Conservation (phyloP, 1,140 invertebrate genomes). For the Microvelia longipes region DNA sequence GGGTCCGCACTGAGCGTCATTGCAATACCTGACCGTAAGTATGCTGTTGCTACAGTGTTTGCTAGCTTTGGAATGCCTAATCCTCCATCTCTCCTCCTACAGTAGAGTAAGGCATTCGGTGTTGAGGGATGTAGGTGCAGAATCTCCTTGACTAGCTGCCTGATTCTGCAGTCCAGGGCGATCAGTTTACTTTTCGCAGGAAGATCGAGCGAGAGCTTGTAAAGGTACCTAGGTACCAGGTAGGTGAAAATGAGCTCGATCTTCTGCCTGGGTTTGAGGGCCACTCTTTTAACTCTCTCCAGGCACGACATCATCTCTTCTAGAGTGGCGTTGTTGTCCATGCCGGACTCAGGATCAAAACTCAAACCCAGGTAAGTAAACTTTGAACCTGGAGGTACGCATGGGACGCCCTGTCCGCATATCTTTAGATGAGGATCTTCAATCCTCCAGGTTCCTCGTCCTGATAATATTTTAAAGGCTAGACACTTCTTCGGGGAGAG, state of each 20-base stretch:
- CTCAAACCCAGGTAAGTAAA: constrained; percentile 18
- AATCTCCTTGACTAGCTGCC: constrained; percentile 4
- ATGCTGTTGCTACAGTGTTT: too few species aligned
- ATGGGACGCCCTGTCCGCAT: too few species aligned
- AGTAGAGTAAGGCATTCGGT: constrained; percentile 8
- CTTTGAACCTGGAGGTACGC: not conserved
- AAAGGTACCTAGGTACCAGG: constrained; percentile 5
- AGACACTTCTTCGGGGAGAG: too few species aligned
- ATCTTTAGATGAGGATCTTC: too few species aligned
- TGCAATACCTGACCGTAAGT: too few species aligned
- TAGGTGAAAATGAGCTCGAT: constrained; percentile 7
- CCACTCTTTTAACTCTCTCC: constrained; percentile 1
- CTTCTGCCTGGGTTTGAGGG: constrained; percentile 12
- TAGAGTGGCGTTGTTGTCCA: not conserved
- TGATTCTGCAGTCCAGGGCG: constrained; percentile 1
- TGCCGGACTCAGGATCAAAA: constrained; percentile 3
- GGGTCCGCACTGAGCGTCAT: too few species aligned
- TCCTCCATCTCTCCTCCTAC: constrained; percentile 11
- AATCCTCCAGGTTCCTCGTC: too few species aligned
- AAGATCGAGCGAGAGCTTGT: constrained; percentile 1
- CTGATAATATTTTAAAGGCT: too few species aligned
- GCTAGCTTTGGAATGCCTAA: constrained; percentile 11
- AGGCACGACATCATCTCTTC: not conserved
- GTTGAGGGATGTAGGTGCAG: constrained; percentile 10
- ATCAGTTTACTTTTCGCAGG: not conserved